Evolutionary conservation across 2,113 vertebrate genomes (phyloP), one percentile per base, ranked within the genome.

Genomic region (Morone chrysops): DNA sequence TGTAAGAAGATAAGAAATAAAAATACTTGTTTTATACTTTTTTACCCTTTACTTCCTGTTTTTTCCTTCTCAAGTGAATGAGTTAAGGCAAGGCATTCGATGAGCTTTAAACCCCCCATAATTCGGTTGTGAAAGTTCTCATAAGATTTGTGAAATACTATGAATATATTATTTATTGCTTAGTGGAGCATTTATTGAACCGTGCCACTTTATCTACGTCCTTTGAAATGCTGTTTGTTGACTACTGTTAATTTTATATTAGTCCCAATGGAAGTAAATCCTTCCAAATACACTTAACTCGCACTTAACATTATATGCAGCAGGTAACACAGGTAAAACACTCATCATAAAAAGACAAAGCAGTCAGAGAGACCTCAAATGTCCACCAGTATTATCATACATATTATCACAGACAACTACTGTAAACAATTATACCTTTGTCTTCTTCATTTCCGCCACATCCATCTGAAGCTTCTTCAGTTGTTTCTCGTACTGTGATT

Each of bases 361-460:
- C 63, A 25, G 43, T 5, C 43, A 47, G 62, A 47, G 16, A 25
- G 61, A 31, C 13, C 65, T 18, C n/a, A 20, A 8, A 16, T 16
- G 20, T 40, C 31, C 48, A 13, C 31, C 18, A 1, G 9, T 14
- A 12, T 40, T 18, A 38, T 16, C 14, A 5, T 6, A 25, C 47
- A 41, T 5, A 18, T 38, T 11, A 14, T 47, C 2, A 20, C 18
- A 22, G 4, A 20, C 18, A 22, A 6, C 41, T 5, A 48, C 61
- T 22, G 13, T 3, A 38, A 8, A 4, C 4, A 20, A 1, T 18
- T 22, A n/a, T 83, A 99, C 98, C 97, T 99, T 99, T 0, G 96
- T 99, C 90, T 98, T 99, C 93, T 99, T 99, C 98, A 99, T 99
- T 70, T 99, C 98, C 8, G 92, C 93, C 88, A 99, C 97, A 73